phyloP scores from a whole-genome alignment of 1,140 invertebrate species.

The Dufourea novaeangliae region DNA sequence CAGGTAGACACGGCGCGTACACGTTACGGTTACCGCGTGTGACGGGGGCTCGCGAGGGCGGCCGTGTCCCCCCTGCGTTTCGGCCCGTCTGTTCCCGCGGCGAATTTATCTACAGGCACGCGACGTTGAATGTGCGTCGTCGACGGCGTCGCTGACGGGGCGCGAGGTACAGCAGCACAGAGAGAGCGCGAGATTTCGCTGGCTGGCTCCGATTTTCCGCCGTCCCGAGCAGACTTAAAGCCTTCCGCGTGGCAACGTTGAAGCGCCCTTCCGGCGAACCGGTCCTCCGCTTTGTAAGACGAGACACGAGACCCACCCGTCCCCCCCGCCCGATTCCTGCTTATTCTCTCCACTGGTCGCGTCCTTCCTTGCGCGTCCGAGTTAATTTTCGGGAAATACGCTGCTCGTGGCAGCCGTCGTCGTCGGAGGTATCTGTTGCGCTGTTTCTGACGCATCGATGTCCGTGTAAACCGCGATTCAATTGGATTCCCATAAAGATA shows the following conservation, averaged over 20 bases:
- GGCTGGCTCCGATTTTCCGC: slow-evolving; percentile 32
- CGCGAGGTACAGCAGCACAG: no score
- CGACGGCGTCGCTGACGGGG: background rate
- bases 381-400: slow-evolving; percentile 13
- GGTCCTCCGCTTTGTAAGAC: slow-evolving; percentile 1
- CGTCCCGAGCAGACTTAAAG: slow-evolving; percentile 32
- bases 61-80: background rate
- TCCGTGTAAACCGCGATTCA: no score
- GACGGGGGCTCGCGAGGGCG: background rate
- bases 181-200: slow-evolving; percentile 11
- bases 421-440: no score
- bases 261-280: slow-evolving; percentile 21
- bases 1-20: slow-evolving; percentile 1
- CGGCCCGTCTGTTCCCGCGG: slow-evolving; percentile 4
- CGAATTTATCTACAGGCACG: slow-evolving; percentile 23
- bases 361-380: background rate
- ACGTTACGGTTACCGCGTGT: background rate
- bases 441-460: no score
- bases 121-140: slow-evolving; percentile 15
- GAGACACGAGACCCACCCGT: background rate
- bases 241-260: slow-evolving; percentile 9
- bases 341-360: background rate
- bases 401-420: no score
- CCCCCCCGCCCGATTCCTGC: background rate
- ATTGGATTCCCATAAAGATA: no score